Evolutionary conservation across 2,113 vertebrate species (phyloP), one percentile per base, ranked within the genome.

Genomic region (Myotis brandtii): DNA sequence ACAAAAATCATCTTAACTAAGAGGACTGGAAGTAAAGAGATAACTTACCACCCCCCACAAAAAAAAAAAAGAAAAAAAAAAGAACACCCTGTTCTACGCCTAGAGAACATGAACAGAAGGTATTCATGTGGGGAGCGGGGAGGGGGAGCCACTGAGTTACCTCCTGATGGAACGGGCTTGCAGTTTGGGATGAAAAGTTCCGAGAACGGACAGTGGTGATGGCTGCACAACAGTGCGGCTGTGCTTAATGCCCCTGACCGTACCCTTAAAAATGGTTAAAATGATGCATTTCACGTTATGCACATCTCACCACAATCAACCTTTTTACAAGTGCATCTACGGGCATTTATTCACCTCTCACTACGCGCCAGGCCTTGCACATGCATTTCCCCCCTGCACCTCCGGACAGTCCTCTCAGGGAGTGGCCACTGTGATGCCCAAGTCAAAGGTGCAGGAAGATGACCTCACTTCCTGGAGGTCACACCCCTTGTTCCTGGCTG

Each of bases 361-460:
- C 79, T 48, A 2, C 8, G 46, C 30, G 43, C n/a, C 50, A 52
- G 69, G 48, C n/a, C n/a, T 85, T 67, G 50, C 73, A 32, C 16
- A 11, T 43, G 32, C 50, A 66, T 37, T 70, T 79, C 62, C 86
- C 73, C 67, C 40, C 69, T 87, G 52, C 16, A 64, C 5, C 40
- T 79, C 70, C 67, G 64, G 85, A 32, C 40, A 59, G 0, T 72
- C 72, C 30, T 43, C 10, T 20, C 11, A 73, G 10, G 69, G 32
- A 90, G 72, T 37, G 67, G 50, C n/a, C 37, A 7, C 18, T 81
- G 14, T 37, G 50, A 56, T 25, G 72, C 9, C 21, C 40, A 54
- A 54, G 80, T 82, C 86, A 75, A 69, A 83, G 46, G 48, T 62
- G n/a, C 11, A 46, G 70, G 87, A 93, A 93, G 66, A 40, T 8